Conservation (phyloP, 2,888 invertebrate genomes). For the Trimorus sp. region DNA sequence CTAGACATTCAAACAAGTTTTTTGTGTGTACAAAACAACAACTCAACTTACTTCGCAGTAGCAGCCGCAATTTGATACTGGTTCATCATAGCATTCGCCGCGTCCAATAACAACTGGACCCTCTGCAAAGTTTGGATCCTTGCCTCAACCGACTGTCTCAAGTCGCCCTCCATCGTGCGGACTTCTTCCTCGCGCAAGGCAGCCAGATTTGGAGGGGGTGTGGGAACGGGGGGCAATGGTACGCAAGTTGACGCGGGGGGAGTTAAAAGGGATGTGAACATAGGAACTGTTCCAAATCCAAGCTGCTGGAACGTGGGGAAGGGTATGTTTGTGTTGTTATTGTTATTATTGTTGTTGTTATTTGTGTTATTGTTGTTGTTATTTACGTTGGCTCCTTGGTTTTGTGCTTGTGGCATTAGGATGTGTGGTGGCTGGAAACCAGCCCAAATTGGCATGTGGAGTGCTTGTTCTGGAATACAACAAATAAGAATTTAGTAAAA, state of each 20-base stretch:
- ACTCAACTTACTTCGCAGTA: slow-evolving; percentile 76
- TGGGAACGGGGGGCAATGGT: slow-evolving; percentile 87
- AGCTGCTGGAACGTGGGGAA: slow-evolving; percentile 72
- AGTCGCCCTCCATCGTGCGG: slow-evolving; percentile 92
- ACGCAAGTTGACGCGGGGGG: slow-evolving; percentile 82
- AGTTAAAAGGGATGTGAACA: slow-evolving; percentile 83
- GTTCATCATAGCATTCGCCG: slow-evolving; percentile 96
- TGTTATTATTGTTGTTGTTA: slow-evolving; percentile 57
- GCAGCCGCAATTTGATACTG: slow-evolving; percentile 91
- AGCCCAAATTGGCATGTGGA: slow-evolving; percentile 75
- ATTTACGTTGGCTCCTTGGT: slow-evolving; percentile 49
- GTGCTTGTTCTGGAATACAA: slow-evolving; percentile 69
- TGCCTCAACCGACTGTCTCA: slow-evolving; percentile 94
- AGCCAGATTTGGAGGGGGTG: slow-evolving; percentile 89
- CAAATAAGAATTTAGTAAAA: neutral
- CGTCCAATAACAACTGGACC: slow-evolving; percentile 95
- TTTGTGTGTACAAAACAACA: too few relatives aligned
- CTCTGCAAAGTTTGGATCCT: slow-evolving; percentile 92
- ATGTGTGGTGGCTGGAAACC: slow-evolving; percentile 73
- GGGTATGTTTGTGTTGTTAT: slow-evolving; percentile 64
- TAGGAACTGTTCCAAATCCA: slow-evolving; percentile 76
- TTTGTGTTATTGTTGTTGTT: slow-evolving; percentile 58
- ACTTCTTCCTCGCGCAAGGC: slow-evolving; percentile 92
- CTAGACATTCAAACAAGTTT: too few relatives aligned
- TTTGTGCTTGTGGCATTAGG: slow-evolving; percentile 66